A percentile compares a stretch with the other conserved stretches of the same genome.
These are phyloP conservation scores for Sarcoramphus papa DNA, from an alignment of 2,797 vertebrate species.

Conservation along the genomic window DNA sequence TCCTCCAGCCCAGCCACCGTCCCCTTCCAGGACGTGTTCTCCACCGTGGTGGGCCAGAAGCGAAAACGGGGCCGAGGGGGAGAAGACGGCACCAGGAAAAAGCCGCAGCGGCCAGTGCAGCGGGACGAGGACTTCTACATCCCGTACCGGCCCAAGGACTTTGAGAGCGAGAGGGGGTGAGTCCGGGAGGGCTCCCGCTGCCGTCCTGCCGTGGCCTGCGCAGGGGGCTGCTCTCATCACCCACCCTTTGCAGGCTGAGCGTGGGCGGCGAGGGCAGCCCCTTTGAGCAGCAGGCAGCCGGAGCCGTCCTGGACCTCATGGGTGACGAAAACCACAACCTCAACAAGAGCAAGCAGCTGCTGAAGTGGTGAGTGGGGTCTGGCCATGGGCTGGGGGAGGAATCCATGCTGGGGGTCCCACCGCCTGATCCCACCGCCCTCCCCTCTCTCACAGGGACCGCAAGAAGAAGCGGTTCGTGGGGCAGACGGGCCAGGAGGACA, in stretches of 20 bases:
- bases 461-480: slow-evolving; percentile 92
- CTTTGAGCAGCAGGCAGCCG: slow-evolving; percentile 89
- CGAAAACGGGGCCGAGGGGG: slow-evolving; percentile 43
- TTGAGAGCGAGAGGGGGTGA: slow-evolving; percentile 91
- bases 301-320: slow-evolving; percentile 91
- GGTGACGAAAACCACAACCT: slow-evolving; percentile 85
- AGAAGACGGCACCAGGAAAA: slow-evolving; percentile 44
- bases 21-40: slow-evolving; percentile 80
- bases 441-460: slow-evolving; percentile 80
- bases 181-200: not conserved
- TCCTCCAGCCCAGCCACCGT: accelerated
- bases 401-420: not conserved
- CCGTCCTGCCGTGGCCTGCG: not conserved
- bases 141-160: slow-evolving; percentile 92
- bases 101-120: slow-evolving; percentile 60
- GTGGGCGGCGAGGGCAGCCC: slow-evolving; percentile 72
- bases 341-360: slow-evolving; percentile 79
- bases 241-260: slow-evolving; percentile 74
- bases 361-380: slow-evolving; percentile 85
- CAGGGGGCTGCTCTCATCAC: not conserved
- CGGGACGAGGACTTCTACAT: slow-evolving; percentile 86
- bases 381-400: accelerated
- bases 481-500: slow-evolving; percentile 83
- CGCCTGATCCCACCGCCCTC: accelerated
- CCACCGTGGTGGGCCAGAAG: slow-evolving; percentile 79